Base-by-base conservation (phyloP, 2,888 invertebrate genomes). In the Schrankia costaestrigalis region DNA sequence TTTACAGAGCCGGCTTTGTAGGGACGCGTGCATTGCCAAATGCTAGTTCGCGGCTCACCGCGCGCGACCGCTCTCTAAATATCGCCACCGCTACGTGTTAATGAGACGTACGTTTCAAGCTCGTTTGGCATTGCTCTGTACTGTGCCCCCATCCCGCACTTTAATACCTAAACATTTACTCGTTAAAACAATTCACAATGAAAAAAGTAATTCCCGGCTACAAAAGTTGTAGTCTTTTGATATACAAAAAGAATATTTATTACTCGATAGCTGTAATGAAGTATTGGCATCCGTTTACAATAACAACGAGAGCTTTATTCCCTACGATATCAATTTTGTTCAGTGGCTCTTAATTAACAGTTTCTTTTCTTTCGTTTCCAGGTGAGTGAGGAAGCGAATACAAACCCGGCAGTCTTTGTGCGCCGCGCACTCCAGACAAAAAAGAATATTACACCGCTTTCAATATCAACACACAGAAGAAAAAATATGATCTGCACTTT, bases 301-400 rank as follows among this genome's bases (percentile, higher is more conserved):
- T 78, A 77, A 75, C 66, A 63, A 63, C 68, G 57, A 70, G 63
- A 73, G 68, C 71, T 71, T 69, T 71, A 74, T 78, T 78, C 73
- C 63, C 72, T 63, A 72, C 74, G 75, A 79, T 82, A 86, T 86
- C 82, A 80, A 78, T 84, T 81, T 82, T 78, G 72, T 72, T 80
- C 85, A 82, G 78, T 80, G 77, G 71, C 76, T 85, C 76, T 86
- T 87, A 86, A 87, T 87, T 87, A 87, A 87, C 82, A 79, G 83
- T 83, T 82, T 79, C 81, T 82, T 85, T 86, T 86, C 84, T 85
- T 84, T 84, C 72, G 71, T 82, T 86, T 84, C 76, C 85, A 86
- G 83, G 84, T 86, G 85, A 87, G 86, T 86, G 81, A 79, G 70
- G 72, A 70, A 71, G 63, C 66, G 77, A 82, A 81, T 73, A 80